Percentiles rank a stretch among this genome's conserved stretches.
These are phyloP conservation scores for Oryzias celebensis DNA, from an alignment of 2,113 vertebrate species.

Conservation along the genomic window DNA sequence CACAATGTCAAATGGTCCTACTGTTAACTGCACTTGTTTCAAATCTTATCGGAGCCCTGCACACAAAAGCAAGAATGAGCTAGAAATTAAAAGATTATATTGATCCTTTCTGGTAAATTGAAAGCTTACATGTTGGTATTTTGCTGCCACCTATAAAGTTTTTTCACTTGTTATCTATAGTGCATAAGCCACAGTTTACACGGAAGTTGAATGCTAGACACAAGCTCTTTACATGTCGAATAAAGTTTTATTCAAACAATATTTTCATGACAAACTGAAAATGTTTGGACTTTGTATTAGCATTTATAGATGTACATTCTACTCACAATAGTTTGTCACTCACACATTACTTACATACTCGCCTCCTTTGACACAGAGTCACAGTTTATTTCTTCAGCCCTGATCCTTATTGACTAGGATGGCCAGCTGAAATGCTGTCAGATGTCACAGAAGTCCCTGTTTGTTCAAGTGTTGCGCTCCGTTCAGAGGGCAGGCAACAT, in stretches of 20 bases:
- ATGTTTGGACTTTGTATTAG: slow-evolving; percentile 72
- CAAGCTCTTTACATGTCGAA: background rate
- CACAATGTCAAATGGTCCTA: slow-evolving; percentile 27
- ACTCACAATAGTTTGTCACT: slow-evolving; percentile 64
- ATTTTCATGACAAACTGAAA: slow-evolving; percentile 54
- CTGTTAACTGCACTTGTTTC: slow-evolving; percentile 42
- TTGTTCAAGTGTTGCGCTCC: slow-evolving; percentile 74
- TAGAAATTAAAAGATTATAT: too few species aligned
- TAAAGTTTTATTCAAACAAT: slow-evolving; percentile 1
- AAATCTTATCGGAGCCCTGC: background rate
- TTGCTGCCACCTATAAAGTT: too few species aligned
- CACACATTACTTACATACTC: slow-evolving; percentile 64
- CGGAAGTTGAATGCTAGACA: too few species aligned
- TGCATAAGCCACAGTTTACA: too few species aligned
- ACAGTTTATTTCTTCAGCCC: slow-evolving; percentile 52
- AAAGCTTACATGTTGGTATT: too few species aligned
- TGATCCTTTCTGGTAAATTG: too few species aligned
- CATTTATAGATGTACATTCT: background rate
- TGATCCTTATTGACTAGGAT: slow-evolving; percentile 75
- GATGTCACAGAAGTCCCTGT: slow-evolving; percentile 73
- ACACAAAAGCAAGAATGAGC: too few species aligned
- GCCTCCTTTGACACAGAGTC: slow-evolving; percentile 62
- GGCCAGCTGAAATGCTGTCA: slow-evolving; percentile 87
- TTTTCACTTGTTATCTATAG: too few species aligned
- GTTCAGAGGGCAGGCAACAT: slow-evolving; percentile 36